A percentile compares a stretch with the other conserved stretches of the same genome.
Evolutionary conservation across 2,797 vertebrate species (phyloP).

Genomic region (Dendrocincla tyrannina): DNA sequence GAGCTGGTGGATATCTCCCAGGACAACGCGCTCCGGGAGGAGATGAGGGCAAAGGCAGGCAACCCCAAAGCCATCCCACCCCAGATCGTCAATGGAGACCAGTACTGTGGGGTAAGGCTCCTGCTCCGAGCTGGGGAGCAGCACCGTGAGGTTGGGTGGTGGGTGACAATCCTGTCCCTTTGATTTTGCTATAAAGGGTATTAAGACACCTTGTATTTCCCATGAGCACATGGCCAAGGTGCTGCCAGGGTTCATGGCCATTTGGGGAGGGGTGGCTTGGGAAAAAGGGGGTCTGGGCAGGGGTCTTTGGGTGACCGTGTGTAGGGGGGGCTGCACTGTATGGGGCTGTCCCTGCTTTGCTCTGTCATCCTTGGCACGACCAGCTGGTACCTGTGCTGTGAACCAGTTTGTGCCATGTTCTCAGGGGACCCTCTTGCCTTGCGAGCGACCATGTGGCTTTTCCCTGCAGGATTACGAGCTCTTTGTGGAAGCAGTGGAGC

Average conservation of each 20-base stretch:
- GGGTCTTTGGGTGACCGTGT: background rate
- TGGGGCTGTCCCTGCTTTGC: rapidly evolving
- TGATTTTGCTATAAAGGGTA: rapidly evolving
- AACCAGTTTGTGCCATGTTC: rapidly evolving
- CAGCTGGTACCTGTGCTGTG: background rate
- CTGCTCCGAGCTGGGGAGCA: rapidly evolving
- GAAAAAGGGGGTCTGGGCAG: rapidly evolving
- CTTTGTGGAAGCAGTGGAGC: conserved; percentile 92
- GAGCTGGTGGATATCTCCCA: conserved; percentile 93
- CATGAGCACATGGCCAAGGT: rapidly evolving
- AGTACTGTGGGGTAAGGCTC: conserved; percentile 92
- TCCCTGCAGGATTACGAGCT: conserved; percentile 86
- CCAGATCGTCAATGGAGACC: conserved; percentile 93
- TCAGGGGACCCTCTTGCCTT: background rate
- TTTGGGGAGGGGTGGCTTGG: background rate
- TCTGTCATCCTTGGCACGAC: background rate
- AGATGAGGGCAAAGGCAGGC: conserved; percentile 90
- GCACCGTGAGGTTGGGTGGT: rapidly evolving
- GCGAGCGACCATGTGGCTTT: rapidly evolving
- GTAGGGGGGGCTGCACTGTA: background rate
- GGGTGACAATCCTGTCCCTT: background rate
- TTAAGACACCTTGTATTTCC: rapidly evolving
- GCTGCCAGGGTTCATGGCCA: rapidly evolving
- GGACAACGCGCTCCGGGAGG: conserved; percentile 86
- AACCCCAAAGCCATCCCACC: conserved; percentile 90